Evolutionary conservation across 2,797 vertebrate species (phyloP).

Genomic region (Oreochromis grahami): DNA sequence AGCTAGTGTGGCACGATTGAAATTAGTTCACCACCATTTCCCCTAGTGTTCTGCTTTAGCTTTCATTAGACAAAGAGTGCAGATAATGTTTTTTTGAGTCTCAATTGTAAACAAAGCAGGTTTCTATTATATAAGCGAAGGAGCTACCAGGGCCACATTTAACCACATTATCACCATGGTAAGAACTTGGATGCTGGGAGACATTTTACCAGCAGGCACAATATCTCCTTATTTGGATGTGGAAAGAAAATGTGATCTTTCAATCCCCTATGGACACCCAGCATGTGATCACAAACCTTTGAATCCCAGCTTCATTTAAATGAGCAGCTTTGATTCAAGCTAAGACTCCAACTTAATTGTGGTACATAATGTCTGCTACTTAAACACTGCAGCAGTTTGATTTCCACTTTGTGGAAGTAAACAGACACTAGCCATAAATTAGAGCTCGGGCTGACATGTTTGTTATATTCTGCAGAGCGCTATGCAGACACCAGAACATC

Average conservation of each 20-base stretch:
- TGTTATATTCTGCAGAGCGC: background rate
- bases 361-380: background rate
- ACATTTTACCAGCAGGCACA: conserved; percentile 17
- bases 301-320: conserved; percentile 7
- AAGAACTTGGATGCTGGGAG: conserved; percentile 7
- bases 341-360: background rate
- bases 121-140: background rate
- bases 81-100: background rate
- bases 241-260: conserved; percentile 31
- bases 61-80: background rate
- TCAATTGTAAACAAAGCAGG: background rate
- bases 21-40: background rate
- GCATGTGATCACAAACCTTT: conserved; percentile 22
- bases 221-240: conserved; percentile 26
- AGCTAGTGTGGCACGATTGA: background rate
- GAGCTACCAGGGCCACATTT: conserved; percentile 1
- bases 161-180: conserved; percentile 51
- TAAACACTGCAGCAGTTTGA: background rate
- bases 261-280: background rate
- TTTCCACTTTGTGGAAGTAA: background rate
- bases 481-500: background rate
- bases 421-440: background rate
- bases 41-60: background rate
- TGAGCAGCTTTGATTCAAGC: background rate
- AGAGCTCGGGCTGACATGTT: background rate